A percentile compares a stretch with the other conserved stretches of the same genome.
These are phyloP conservation scores for Nemoura dubitans DNA, from an alignment of 2,888 invertebrate genomes.

Conservation along the genomic window DNA sequence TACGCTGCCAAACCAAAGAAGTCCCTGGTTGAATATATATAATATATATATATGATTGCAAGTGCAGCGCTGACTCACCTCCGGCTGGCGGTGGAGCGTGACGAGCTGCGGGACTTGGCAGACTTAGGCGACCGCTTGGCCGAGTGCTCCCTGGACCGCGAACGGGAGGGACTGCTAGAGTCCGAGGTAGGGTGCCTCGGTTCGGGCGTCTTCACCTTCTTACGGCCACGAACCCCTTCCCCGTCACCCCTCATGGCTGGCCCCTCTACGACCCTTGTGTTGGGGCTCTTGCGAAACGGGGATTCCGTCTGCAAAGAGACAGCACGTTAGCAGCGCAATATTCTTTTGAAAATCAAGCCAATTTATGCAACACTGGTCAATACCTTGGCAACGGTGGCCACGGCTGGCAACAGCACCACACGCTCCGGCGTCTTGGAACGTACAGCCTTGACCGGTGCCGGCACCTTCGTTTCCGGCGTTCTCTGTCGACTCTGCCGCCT, in stretches of 20 bases:
- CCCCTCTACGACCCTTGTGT: background rate
- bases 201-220: background rate
- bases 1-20: too few relatives aligned
- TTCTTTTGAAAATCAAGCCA: too few relatives aligned
- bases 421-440: background rate
- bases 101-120: slow-evolving; percentile 61
- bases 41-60: too few relatives aligned
- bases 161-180: slow-evolving; percentile 52
- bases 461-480: slow-evolving; percentile 13
- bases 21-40: too few relatives aligned
- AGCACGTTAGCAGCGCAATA: too few relatives aligned
- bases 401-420: background rate
- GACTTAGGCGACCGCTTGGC: slow-evolving; percentile 52
- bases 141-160: slow-evolving; percentile 49
- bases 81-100: slow-evolving; percentile 60
- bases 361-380: too few relatives aligned
- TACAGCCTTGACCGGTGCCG: slow-evolving; percentile 2
- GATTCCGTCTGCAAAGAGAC: background rate
- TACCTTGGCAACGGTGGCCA: background rate
- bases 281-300: background rate
- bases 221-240: background rate
- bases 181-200: slow-evolving; percentile 36
- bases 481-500: slow-evolving; percentile 1
- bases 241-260: background rate
- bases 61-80: slow-evolving; percentile 48